These are phyloP conservation scores for Tetrax tetrax DNA, from an alignment of 2,113 vertebrate genomes.

Conservation along the genomic window DNA sequence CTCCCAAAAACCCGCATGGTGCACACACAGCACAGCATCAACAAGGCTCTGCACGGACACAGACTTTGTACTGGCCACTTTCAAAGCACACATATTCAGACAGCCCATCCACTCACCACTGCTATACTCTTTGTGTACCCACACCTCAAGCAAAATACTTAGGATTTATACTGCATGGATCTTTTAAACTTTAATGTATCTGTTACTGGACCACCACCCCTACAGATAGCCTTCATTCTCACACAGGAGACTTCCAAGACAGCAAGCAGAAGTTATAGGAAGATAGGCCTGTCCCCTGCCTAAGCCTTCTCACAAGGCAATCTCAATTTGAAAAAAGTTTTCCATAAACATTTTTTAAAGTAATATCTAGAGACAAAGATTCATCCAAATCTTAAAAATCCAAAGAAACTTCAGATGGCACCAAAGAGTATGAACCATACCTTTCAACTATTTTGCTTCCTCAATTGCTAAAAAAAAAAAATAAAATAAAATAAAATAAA, in stretches of 20 bases:
- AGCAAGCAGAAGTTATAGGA: not conserved
- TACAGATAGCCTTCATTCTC: not conserved
- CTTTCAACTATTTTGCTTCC: not conserved
- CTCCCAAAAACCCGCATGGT: not conserved
- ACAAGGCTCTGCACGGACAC: fast-evolving
- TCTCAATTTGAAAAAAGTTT: not conserved
- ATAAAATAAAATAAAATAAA: no score
- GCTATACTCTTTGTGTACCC: not conserved
- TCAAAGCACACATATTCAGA: not conserved
- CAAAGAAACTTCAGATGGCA: not conserved
- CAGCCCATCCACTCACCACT: not conserved
- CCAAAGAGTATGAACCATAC: not conserved
- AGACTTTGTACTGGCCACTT: fast-evolving
- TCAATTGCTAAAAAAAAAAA: not conserved
- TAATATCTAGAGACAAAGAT: not conserved
- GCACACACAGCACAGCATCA: fast-evolving
- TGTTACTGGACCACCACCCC: not conserved
- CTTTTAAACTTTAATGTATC: not conserved
- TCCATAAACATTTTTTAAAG: not conserved
- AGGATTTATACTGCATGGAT: not conserved
- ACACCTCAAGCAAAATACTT: not conserved
- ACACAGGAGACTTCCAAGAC: not conserved
- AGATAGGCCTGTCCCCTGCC: not conserved
- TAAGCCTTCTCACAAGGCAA: not conserved
- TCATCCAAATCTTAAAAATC: not conserved